Base-by-base conservation (phyloP, 2,113 vertebrate species). In the Phrynosoma blainvillii region DNA sequence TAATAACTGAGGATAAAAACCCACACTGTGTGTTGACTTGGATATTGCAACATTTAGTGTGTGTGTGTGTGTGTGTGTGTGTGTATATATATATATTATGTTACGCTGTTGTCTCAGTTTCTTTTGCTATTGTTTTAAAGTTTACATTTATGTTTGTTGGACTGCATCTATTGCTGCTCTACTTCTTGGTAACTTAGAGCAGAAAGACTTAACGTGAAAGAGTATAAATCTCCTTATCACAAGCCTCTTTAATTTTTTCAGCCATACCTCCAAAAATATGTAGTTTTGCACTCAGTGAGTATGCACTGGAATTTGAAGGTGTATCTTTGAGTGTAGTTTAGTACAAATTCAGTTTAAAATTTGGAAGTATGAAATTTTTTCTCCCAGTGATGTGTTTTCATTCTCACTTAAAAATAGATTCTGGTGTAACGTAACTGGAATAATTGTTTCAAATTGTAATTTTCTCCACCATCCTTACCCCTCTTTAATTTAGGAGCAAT, bases 401-500 rank as follows among this genome's bases (percentile, higher is more conserved):
- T 76, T 40, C 25, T 12, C 16, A 32, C 12, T 47, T 47, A 30
- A 82, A 87, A 82, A 74, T 68, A 52, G 14, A 27, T 32, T 36
- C 21, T 20, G 54, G 36, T 16, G 20, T 62, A 25, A 11, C 23
- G 16, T n/a, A 79, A 13, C 54, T 56, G 2, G n/a, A 79, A 47
- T 68, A 0, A 2, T 1, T 89, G 74, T 81, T 27, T 18, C 89
- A 65, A 87, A 91, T 16, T 87, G 27, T 10, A 14, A 36, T 25
- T 88, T 0, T 1, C 11, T 0, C n/a, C 0, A 4, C 21, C 40
- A 11, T n/a, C 10, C 47, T 79, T 0, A n/a, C 91, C 90, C 77
- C 75, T 87, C 23, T 90, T 32, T 7, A 89, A 91, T 56, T 21
- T 87, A 99, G 99, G 99, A 99, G 86, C 98, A 99, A 92, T 99